These are phyloP conservation scores for Manis javanica DNA, from an alignment of 2,797 vertebrate species.

Conservation along the genomic window DNA sequence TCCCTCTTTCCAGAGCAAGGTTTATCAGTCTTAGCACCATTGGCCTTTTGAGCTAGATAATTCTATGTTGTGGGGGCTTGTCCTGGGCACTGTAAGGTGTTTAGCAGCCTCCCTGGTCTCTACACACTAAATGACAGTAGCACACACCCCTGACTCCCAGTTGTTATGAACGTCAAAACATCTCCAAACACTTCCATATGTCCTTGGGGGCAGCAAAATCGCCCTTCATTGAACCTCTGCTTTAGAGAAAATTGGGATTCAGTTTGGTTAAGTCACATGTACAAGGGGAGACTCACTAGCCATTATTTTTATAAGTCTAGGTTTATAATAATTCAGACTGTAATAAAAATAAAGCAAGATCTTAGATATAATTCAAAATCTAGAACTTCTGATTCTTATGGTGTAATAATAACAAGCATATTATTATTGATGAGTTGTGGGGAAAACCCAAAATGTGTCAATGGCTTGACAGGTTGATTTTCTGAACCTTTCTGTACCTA, in stretches of 20 bases:
- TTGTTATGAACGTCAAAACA: neutral
- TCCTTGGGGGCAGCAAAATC: neutral
- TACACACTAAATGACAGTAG: neutral
- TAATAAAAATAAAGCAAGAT: neutral
- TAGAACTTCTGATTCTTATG: neutral
- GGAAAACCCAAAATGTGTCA: neutral
- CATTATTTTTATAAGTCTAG: neutral
- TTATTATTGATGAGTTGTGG: neutral
- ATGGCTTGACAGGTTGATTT: neutral
- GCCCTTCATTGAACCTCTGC: neutral
- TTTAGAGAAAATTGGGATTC: slow-evolving; percentile 25
- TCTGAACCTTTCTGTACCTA: neutral
- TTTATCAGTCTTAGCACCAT: neutral
- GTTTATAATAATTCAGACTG: neutral
- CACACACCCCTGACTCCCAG: rapidly evolving
- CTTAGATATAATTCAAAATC: neutral
- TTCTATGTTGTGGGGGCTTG: neutral
- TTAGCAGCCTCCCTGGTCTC: neutral
- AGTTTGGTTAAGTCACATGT: neutral
- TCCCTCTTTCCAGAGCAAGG: neutral
- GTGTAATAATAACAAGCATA: neutral
- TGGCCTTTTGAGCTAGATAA: neutral
- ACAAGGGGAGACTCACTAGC: neutral
- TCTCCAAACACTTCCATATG: neutral
- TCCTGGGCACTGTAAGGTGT: neutral